Base-by-base conservation (phyloP, 2,888 invertebrate genomes). In the Allophyes oxyacanthae region DNA sequence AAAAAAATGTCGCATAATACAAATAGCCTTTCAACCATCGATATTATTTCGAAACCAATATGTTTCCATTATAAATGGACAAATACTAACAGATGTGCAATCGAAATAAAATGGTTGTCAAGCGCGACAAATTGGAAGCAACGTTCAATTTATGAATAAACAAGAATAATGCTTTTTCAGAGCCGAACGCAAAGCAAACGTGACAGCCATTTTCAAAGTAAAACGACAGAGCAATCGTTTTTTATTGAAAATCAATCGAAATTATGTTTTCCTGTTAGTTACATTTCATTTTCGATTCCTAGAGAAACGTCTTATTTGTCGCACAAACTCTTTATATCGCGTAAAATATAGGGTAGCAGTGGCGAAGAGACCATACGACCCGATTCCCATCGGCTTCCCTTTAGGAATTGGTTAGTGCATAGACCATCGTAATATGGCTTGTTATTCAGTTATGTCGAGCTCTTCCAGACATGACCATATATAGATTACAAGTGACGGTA, bases 81-180 rank as follows among this genome's bases (percentile, higher is more conserved):
- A 7, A 33, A 43, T 14, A 15, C 11, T 14, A 54, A 20, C 20
- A 20, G 33, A 43, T 53, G 38, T 41, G 26, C 38, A 41, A 53
- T 43, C 32, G 20, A 50, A 58, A 51, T 52, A 64, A 69, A 71
- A 71, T 65, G 51, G 42, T 26, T 7, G 36, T 6, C 28, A 28
- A 64, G 9, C 15, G 28, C 15, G 32, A 38, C 41, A 37, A 48
- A 72, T 46, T 55, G 63, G 10, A n/a, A 43, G 37, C 6, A 43
- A n/a, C 26, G 28, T 42, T 51, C 48, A 37, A 58, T 44, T 49
- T 25, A 55, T 51, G 14, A 51, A 54, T 48, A 42, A 57, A 60
- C 60, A 60, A 49, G 43, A 56, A 32, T 7, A 46, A 42, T 64
- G 37, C n/a, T 48, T 57, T 15, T 32, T 20, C n/a, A 4, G 28